phyloP scores from a whole-genome alignment of 2,797 vertebrate species.

The Malacoctenus gilli region DNA sequence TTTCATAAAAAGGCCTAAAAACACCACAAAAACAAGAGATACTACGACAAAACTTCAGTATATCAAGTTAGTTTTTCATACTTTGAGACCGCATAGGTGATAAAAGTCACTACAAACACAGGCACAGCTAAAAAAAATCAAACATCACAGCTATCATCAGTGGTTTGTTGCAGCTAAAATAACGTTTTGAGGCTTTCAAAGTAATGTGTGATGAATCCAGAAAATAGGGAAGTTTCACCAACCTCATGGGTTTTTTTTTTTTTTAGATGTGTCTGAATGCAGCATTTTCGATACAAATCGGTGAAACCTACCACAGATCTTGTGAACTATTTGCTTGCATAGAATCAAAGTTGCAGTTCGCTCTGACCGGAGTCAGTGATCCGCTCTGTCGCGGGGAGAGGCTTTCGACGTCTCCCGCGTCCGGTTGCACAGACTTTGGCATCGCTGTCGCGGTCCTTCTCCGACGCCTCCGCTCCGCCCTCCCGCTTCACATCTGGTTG shows the following conservation, averaged over 20 bases:
- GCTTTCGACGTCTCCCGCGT: constrained; percentile 17
- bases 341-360: neutral
- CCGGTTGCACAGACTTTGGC: constrained; percentile 43
- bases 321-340: too few relatives aligned
- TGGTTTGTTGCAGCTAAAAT: constrained; percentile 30
- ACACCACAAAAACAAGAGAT: too few relatives aligned
- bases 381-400: neutral
- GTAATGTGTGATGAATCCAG: too few relatives aligned
- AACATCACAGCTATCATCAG: constrained; percentile 13
- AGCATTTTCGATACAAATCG: constrained; percentile 21
- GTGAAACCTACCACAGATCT: constrained; percentile 10
- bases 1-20: too few relatives aligned
- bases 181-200: constrained; percentile 36
- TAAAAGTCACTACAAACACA: too few relatives aligned
- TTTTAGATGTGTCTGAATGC: too few relatives aligned
- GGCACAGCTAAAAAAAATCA: too few relatives aligned
- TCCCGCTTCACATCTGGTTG: constrained; percentile 65
- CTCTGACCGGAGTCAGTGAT: neutral
- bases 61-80: too few relatives aligned
- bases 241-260: too few relatives aligned
- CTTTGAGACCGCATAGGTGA: too few relatives aligned
- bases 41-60: too few relatives aligned
- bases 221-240: too few relatives aligned
- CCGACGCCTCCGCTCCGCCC: constrained; percentile 1
- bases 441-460: constrained; percentile 11